A percentile compares a stretch with the other conserved stretches of the same genome.
These are phyloP conservation scores for Dicrostonyx torquatus DNA, from an alignment of 2,797 vertebrate species.

Conservation along the genomic window DNA sequence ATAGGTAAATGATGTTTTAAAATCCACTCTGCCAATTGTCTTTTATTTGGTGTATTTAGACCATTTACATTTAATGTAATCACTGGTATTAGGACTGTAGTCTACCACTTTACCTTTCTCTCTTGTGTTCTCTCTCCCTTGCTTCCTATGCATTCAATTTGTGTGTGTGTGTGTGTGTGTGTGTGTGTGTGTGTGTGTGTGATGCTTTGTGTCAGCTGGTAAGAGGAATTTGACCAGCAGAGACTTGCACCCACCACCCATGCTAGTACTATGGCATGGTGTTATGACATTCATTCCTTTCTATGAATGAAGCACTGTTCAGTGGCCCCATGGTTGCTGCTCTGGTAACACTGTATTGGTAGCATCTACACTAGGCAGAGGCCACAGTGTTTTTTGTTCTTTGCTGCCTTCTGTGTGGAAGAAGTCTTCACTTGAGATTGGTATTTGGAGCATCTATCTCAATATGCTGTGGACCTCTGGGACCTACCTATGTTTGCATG, in stretches of 20 bases:
- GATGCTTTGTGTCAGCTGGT: background rate
- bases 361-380: background rate
- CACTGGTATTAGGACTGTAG: background rate
- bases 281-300: background rate
- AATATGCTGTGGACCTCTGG: background rate
- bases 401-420: background rate
- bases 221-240: background rate
- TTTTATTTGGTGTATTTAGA: conserved; percentile 26
- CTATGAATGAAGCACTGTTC: background rate
- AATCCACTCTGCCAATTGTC: background rate
- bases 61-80: conserved; percentile 42
- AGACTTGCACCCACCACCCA: background rate
- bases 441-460: background rate
- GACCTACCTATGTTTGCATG: background rate
- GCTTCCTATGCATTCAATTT: background rate
- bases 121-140: background rate
- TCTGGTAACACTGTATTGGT: background rate
- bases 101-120: background rate
- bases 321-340: background rate
- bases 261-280: background rate
- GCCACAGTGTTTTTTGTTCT: background rate
- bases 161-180: no score
- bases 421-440: background rate
- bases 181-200: no score
- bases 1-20: background rate